Base-by-base conservation (phyloP, 2,113 vertebrate species). In the Xenotilapia longispinis region DNA sequence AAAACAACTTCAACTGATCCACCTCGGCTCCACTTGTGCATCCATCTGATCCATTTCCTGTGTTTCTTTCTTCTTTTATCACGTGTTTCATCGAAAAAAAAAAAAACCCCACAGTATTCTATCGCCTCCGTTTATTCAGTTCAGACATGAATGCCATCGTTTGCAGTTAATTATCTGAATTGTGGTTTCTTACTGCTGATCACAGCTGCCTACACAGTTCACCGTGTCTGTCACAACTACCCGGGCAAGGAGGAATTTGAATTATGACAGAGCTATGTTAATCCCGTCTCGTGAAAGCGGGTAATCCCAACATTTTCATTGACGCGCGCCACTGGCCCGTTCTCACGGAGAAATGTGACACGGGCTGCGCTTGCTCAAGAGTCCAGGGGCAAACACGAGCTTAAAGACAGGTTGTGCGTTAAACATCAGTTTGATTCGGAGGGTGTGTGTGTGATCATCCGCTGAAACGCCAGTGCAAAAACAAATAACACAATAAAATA, bases 231-330 rank as follows among this genome's bases (percentile, higher is more conserved):
- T 33, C 70, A 33, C 84, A 53, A 45, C 15, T 55, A 12, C 47
- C 47, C 53, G 42, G 68, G 26, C 65, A 21, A 53, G 3, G 26
- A 85, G 89, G 92, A 93, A 90, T 94, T 85, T 81, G 90, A 90
- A 63, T 87, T 90, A 88, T 85, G 83, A 86, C 80, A 85, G 73
- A 89, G 83, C 58, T 63, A 87, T 89, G 92, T 87, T 95, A 95
- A 94, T 95, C 92, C 92, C 26, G 87, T 47, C 88, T 90, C 85
- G 79, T 82, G 33, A 85, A 95, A 85, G 87, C 89, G 86, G 94
- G 93, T 95, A 94, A 95, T 95, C 94, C 36, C 93, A 88, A 80
- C 87, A 80, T 93, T 93, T 91, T 80, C 88, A 88, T 84, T 86
- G 89, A 93, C 84, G 14, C 33, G 19, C 68, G 33, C 53, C 45